phyloP scores from a whole-genome alignment of 2,888 invertebrate species.

The Archaeoteleia sp. region DNA sequence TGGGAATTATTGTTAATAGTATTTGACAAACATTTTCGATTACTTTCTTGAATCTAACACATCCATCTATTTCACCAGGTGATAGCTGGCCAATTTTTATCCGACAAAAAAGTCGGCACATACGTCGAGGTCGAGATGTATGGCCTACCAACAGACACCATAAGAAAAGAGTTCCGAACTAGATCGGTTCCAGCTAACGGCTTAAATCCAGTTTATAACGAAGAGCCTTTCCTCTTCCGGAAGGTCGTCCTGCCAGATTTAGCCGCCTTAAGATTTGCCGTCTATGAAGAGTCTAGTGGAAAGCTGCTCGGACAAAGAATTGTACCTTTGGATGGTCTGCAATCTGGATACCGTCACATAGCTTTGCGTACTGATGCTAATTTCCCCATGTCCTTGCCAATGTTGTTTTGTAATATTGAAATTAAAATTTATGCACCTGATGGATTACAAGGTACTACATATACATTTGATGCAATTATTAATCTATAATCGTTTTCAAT shows the following conservation, averaged over 20 bases:
- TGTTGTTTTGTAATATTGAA: constrained; percentile 99
- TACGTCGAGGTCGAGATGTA: constrained; percentile 99
- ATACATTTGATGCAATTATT: too few species aligned
- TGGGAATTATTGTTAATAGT: not conserved
- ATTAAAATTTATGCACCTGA: constrained; percentile 99
- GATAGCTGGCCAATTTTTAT: constrained; percentile 99
- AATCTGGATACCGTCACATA: constrained; percentile 98
- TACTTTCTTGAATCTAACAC: not conserved
- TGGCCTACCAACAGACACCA: constrained; percentile 97
- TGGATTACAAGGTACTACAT: constrained; percentile 97
- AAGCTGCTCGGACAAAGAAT: constrained; percentile 98
- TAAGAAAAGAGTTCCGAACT: constrained; percentile 97
- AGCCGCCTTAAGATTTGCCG: constrained; percentile 97
- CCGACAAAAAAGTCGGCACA: constrained; percentile 98
- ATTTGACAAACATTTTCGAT: not conserved
- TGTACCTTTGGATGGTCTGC: constrained; percentile 96
- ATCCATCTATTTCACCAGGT: constrained; percentile 77
- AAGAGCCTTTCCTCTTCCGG: constrained; percentile 97
- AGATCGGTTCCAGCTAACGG: constrained; percentile 98
- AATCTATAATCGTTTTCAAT: too few species aligned
- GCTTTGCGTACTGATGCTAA: constrained; percentile 98
- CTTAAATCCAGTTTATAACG: constrained; percentile 98
- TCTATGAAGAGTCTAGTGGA: constrained; percentile 96
- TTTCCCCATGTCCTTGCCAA: constrained; percentile 98
- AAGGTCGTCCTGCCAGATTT: constrained; percentile 99